phyloP scores from a whole-genome alignment of 2,888 invertebrate genomes.

The Bombylius discolor region DNA sequence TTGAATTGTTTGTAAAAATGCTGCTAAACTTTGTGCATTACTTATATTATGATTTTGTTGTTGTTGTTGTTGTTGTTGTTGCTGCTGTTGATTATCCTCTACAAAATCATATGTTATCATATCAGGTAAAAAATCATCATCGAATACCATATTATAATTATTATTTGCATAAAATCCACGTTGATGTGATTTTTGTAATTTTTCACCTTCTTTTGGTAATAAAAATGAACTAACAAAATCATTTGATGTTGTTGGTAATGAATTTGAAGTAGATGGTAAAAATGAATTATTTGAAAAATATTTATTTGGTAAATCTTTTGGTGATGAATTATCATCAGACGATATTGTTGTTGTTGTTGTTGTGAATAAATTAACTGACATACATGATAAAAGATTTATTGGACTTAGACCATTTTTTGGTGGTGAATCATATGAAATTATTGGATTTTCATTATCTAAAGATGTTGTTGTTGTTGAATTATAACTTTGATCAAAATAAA shows the following conservation, averaged over 20 bases:
- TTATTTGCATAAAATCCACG: slow-evolving; percentile 18
- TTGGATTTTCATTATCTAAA: slow-evolving; percentile 3
- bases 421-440: slow-evolving; percentile 7
- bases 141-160: slow-evolving; percentile 19
- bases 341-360: background rate
- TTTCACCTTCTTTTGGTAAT: slow-evolving; percentile 27
- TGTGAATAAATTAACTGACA: slow-evolving; percentile 7
- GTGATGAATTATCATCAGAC: background rate
- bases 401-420: background rate
- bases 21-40: slow-evolving; percentile 57
- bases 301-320: background rate
- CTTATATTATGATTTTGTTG: slow-evolving; percentile 29
- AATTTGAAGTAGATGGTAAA: slow-evolving; percentile 9
- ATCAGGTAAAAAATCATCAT: slow-evolving; percentile 28
- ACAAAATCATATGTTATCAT: slow-evolving; percentile 6
- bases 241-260: slow-evolving; percentile 12
- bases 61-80: slow-evolving; percentile 28
- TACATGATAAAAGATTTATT: slow-evolving; percentile 9
- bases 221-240: slow-evolving; percentile 28
- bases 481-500: slow-evolving; percentile 29
- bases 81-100: background rate
- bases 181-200: slow-evolving; percentile 21
- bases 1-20: slow-evolving; percentile 58
- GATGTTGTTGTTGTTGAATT: background rate
- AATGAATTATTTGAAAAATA: too few relatives aligned